Evolutionary conservation across 2,888 invertebrate species (phyloP), one percentile per base, ranked within the genome.

Genomic region (Ectropis crepuscularia): DNA sequence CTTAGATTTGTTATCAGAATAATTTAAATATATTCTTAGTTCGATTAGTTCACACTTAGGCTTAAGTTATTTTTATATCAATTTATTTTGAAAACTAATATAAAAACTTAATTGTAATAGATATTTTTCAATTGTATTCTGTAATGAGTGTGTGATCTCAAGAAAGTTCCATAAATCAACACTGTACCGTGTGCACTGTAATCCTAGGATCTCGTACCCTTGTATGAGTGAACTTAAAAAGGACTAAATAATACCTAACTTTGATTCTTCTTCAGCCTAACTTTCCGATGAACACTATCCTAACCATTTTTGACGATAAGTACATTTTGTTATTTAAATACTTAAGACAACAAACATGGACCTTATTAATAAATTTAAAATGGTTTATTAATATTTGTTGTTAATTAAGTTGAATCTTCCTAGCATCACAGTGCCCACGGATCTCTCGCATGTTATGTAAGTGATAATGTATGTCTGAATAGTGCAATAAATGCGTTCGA

Each of bases 11-110:
- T 86, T 87, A 86, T 85, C 79, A 80, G 80, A 88, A 86, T 86
- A 87, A 86, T 85, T 83, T 84, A 86, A 87, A 79, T 76, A 81
- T 83, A 78, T 81, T 76, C 74, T 59, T 74, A 75, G 74, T 72
- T 76, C 78, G 74, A 74, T 71, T 73, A 75, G 68, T 74, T 65
- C 67, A 75, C 75, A 75, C 79, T 78, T 89, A 87, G 82, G 70
- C 69, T 53, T 90, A 90, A 89, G 90, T 86, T 86, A 91, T 87
- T 87, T 89, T 89, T 87, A 86, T 89, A 90, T 90, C 87, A 88
- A 89, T 88, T 85, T 88, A 88, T 88, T 78, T 80, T 63, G 63
- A 80, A 82, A 85, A 81, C 79, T 87, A 87, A 88, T 88, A 85
- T 87, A 85, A 85, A 77, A 75, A 76, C 68, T 63, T 80, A 80